These are phyloP conservation scores for Geophilus truncorum DNA, from an alignment of 2,888 invertebrate genomes.

Conservation along the genomic window DNA sequence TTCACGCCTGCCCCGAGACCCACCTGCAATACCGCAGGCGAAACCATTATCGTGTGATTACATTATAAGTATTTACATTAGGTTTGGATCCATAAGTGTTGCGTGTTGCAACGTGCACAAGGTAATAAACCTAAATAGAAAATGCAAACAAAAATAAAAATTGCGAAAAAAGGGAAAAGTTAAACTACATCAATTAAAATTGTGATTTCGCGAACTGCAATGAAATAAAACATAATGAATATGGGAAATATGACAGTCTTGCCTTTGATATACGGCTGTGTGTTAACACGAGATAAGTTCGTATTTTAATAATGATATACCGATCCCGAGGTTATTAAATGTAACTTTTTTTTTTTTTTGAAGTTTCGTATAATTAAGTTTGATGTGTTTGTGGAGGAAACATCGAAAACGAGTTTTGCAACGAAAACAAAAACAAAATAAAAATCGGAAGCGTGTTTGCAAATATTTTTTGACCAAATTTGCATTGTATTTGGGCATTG, in stretches of 20 bases:
- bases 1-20: too few relatives aligned
- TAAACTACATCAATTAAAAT: neutral
- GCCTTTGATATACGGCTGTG: neutral
- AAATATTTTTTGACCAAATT: neutral
- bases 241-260: neutral
- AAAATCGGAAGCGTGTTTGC: neutral
- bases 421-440: neutral
- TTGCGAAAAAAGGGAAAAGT: neutral
- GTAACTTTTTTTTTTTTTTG: neutral
- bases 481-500: neutral
- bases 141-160: neutral
- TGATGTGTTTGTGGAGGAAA: neutral
- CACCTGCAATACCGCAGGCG: too few relatives aligned
- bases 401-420: neutral
- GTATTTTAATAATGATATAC: neutral
- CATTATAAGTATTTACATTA: too few relatives aligned
- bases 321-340: neutral
- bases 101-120: too few relatives aligned
- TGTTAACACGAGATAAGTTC: neutral
- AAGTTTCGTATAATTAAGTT: neutral
- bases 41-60: too few relatives aligned
- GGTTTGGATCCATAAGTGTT: too few relatives aligned
- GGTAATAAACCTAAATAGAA: too few relatives aligned
- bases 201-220: neutral
- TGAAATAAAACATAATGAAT: neutral